Percentiles rank a stretch among this genome's conserved stretches.
phyloP scores from a whole-genome alignment of 2,888 invertebrate species.

The Nomada ruficornis region DNA sequence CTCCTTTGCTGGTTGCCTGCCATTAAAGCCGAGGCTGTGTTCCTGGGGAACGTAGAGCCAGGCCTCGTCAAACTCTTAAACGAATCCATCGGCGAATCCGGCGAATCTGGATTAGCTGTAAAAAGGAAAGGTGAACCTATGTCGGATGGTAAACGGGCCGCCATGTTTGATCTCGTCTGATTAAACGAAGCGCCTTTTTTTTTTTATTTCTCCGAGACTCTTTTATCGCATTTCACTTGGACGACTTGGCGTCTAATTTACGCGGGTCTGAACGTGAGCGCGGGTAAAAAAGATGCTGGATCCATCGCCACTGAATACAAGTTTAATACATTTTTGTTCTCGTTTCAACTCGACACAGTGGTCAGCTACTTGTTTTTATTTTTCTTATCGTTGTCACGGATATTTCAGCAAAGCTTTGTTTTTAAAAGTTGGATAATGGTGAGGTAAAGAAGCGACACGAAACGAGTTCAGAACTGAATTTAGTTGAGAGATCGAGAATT shows the following conservation, averaged over 20 bases:
- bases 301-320: neutral
- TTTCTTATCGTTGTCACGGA: neutral
- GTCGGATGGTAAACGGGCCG: conserved; percentile 12
- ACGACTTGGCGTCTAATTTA: conserved; percentile 26
- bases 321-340: conserved; percentile 21
- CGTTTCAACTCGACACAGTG: neutral
- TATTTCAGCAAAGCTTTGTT: neutral
- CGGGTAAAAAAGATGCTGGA: neutral
- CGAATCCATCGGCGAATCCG: conserved; percentile 37
- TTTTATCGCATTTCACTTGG: conserved; percentile 28
- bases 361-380: neutral
- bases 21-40: conserved; percentile 71
- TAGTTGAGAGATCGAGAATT: neutral
- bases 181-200: conserved; percentile 36
- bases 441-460: neutral
- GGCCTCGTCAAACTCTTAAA: conserved; percentile 52
- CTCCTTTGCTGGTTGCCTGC: conserved; percentile 70
- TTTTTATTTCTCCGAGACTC: conserved; percentile 24
- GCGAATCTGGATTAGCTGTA: conserved; percentile 52
- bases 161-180: conserved; percentile 53
- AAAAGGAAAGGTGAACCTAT: conserved; percentile 35
- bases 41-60: conserved; percentile 50
- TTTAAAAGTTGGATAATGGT: neutral
- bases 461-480: neutral
- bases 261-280: neutral